Conservation (phyloP, 2,797 vertebrate species). For the Gallinago solitaria region DNA sequence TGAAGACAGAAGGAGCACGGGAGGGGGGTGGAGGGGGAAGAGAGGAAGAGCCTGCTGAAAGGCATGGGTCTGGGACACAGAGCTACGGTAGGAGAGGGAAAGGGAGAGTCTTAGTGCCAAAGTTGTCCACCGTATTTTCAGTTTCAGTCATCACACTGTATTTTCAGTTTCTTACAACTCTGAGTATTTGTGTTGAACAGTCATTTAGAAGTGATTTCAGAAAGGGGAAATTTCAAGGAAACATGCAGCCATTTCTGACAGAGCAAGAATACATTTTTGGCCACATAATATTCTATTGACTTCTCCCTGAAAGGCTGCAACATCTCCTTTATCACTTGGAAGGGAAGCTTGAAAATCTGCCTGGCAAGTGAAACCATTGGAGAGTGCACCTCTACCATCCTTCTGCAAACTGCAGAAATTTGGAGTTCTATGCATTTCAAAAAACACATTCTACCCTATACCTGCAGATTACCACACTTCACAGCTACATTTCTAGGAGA, state of each 20-base stretch:
- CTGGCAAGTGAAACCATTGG: not conserved
- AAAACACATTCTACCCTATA: not conserved
- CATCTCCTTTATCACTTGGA: not conserved
- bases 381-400: not conserved
- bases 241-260: not conserved
- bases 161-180: not conserved
- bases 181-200: not conserved
- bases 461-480: not conserved
- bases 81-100: not conserved
- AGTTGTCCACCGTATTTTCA: not conserved
- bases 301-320: not conserved
- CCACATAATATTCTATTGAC: not conserved
- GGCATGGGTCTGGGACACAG: not conserved
- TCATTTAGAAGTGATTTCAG: not conserved
- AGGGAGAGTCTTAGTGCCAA: not conserved
- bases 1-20: not conserved
- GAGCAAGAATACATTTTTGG: not conserved
- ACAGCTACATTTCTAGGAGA: not conserved
- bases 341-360: not conserved
- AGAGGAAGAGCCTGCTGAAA: slow-evolving; percentile 6
- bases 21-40: not conserved
- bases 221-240: not conserved
- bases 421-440: not conserved
- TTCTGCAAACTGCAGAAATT: not conserved
- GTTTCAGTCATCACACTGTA: not conserved